Conservation (phyloP, 2,113 vertebrate species). For the Macheiramphus alcinus region DNA sequence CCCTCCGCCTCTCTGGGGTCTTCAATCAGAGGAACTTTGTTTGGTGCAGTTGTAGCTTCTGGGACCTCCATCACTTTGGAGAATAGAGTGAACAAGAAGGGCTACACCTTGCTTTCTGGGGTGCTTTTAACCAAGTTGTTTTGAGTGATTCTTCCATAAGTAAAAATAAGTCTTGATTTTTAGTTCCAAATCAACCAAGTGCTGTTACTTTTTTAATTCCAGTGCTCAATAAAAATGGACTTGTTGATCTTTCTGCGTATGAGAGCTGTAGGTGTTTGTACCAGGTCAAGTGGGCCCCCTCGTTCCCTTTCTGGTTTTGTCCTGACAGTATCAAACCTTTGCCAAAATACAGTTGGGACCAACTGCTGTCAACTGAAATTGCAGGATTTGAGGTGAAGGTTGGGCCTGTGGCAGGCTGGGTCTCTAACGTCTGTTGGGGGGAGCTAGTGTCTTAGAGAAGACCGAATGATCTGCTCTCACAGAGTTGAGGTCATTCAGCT, state of each 20-base stretch:
- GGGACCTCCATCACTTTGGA: neutral
- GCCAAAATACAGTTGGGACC: neutral
- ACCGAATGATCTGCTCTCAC: neutral
- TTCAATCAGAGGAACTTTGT: neutral
- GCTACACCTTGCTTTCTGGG: neutral
- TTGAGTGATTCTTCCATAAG: neutral
- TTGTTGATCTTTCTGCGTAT: neutral
- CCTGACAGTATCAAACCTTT: neutral
- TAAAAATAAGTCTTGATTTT: neutral
- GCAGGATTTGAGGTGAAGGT: neutral
- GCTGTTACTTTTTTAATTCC: slow-evolving; percentile 44
- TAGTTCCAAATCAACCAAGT: slow-evolving; percentile 21
- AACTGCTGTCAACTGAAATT: neutral
- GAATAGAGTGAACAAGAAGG: neutral
- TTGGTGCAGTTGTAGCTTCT: neutral
- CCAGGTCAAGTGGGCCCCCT: neutral
- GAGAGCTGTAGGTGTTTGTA: neutral
- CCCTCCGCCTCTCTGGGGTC: neutral
- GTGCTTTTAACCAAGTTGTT: neutral
- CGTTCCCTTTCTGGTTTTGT: neutral
- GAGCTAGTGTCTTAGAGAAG: neutral
- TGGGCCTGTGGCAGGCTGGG: neutral
- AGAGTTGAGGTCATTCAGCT: neutral
- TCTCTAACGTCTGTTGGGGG: neutral
- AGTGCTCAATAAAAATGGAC: slow-evolving; percentile 36